Base-by-base conservation (phyloP, 1,140 invertebrate species). In the Heterodera carotae region DNA sequence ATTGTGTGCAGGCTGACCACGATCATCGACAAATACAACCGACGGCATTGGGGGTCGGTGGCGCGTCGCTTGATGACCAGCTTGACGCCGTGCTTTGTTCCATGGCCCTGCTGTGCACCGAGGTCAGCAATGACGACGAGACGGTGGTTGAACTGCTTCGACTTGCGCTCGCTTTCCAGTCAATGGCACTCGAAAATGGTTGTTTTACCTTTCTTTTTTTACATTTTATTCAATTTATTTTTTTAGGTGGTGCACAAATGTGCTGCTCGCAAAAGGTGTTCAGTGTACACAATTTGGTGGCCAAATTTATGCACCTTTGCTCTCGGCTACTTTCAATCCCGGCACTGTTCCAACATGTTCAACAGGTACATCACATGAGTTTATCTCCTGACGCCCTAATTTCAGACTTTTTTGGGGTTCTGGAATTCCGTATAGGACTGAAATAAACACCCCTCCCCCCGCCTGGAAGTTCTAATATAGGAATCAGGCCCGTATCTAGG, bases 41-140 rank as follows among this genome's bases (percentile, higher is more conserved):
- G 12, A 43, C 39, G 12, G 39, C 39, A 56, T 56, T 22, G 15
- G 22, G 22, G 1, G 48, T 22, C 22, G 48, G 15, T 56, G 90
- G 91, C 67, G 93, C 92, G 60, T 95, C 95, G 87, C 91, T 91
- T 3, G 90, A 92, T 15, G 92, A 94, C 79, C 95, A 96, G 89
- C 91, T 95, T 80, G 92, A 94, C 88, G 92, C 94, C 15, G 81
- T 97, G 62, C 97, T 95, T 87, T 96, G 94, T 76, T 98, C 95
- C 1, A 89, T 97, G 77, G 93, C 94, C 43, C 89, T 98, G 75
- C 89, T 98, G 29, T 92, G 92, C 85, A 92, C 97, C 31, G 90
- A 91, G 36, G 94, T 97, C 89, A 91, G 97, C 71, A 92, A 92
- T 12, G 94, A 93, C 71, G 93, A 94, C 83, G 94, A 95, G 33